phyloP scores from a whole-genome alignment of 2,113 vertebrate species.

The Panurus biarmicus region DNA sequence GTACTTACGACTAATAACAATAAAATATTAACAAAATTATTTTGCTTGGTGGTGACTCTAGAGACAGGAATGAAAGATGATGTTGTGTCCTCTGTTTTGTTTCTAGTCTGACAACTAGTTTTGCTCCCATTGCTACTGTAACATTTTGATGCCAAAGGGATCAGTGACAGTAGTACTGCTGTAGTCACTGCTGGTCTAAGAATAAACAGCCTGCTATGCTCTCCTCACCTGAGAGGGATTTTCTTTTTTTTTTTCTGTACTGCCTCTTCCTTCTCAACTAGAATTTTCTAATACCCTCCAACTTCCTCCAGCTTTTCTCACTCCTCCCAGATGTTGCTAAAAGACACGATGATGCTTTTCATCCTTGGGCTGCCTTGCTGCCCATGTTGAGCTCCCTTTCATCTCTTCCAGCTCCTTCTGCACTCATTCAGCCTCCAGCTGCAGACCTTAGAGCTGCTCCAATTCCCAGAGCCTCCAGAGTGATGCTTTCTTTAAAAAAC shows the following conservation, averaged over 20 bases:
- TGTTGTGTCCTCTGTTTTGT: neutral
- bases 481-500: neutral
- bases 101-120: neutral
- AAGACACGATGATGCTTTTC: neutral
- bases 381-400: neutral
- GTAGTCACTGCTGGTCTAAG: neutral
- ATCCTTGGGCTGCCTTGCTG: neutral
- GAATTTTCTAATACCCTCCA: neutral
- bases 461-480: neutral
- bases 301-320: neutral
- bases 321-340: neutral
- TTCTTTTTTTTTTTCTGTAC: neutral
- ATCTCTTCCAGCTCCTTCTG: neutral
- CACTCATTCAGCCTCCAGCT: neutral
- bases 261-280: neutral
- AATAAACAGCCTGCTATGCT: neutral
- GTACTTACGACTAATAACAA: constrained; percentile 31
- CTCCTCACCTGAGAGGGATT: neutral
- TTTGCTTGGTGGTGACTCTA: neutral
- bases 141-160: neutral
- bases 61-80: neutral
- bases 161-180: neutral
- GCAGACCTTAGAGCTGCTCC: neutral
- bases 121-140: neutral
- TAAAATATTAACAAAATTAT: constrained; percentile 48